Percentiles rank a stretch among this genome's conserved stretches.
Conservation (phyloP, 2,888 invertebrate genomes). For the Drosophila cracens region DNA sequence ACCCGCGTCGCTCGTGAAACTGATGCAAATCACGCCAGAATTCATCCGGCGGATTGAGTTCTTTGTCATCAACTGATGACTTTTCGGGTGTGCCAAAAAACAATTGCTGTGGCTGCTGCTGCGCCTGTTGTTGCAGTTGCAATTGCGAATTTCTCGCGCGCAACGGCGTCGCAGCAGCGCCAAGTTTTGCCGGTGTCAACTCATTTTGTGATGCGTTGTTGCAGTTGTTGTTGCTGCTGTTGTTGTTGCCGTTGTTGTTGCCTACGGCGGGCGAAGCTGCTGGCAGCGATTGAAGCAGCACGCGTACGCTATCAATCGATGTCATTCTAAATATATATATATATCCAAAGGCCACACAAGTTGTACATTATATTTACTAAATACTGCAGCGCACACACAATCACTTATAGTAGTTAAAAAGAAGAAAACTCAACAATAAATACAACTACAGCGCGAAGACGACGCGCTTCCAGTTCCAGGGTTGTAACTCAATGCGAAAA, state of each 20-base stretch:
- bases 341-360: constrained; percentile 29
- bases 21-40: constrained; percentile 90
- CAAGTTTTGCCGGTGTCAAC: constrained; percentile 64
- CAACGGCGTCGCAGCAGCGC: constrained; percentile 54
- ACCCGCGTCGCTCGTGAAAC: constrained; percentile 97
- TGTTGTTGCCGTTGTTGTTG: constrained; percentile 8
- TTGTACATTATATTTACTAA: constrained; percentile 53
- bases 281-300: constrained; percentile 67
- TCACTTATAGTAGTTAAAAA: constrained; percentile 51
- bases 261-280: constrained; percentile 60
- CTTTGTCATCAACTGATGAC: constrained; percentile 42
- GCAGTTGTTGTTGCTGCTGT: constrained; percentile 30
- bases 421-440: constrained; percentile 68
- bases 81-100: constrained; percentile 57
- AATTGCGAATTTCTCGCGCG: constrained; percentile 59
- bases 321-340: constrained; percentile 40
- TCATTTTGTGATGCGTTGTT: constrained; percentile 44
- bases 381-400: constrained; percentile 31
- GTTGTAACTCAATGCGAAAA: constrained; percentile 25
- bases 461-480: constrained; percentile 62
- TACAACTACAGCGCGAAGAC: constrained; percentile 62
- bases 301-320: constrained; percentile 68
- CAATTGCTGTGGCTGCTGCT: constrained; percentile 25
- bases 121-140: constrained; percentile 41
- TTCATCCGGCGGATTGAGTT: constrained; percentile 73